Conservation (phyloP, 2,888 invertebrate genomes). For the Petrophora chlorosata region DNA sequence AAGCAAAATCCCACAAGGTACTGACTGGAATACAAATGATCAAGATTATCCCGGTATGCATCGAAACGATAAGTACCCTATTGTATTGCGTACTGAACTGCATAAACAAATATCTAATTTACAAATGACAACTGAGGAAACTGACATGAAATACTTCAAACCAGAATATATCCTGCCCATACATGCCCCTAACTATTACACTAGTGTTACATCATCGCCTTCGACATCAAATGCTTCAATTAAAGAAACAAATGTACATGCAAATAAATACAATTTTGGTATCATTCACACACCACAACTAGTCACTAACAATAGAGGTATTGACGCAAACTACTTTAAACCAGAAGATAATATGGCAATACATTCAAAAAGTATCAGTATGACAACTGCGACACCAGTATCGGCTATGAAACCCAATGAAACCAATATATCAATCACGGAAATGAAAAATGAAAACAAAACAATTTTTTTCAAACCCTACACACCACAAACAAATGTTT, state of each 20-base stretch:
- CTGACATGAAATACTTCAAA: conserved; percentile 14
- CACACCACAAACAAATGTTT: too few relatives aligned
- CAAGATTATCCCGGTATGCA: background rate
- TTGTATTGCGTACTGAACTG: background rate
- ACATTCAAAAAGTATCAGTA: too few relatives aligned
- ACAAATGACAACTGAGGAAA: background rate
- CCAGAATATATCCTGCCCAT: conserved; percentile 18
- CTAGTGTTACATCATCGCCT: too few relatives aligned
- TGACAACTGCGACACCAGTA: too few relatives aligned
- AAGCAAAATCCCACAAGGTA: conserved; percentile 6
- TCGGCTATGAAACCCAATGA: too few relatives aligned
- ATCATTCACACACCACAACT: background rate
- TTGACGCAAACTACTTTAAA: background rate
- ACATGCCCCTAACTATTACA: conserved; percentile 9
- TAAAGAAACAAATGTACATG: background rate
- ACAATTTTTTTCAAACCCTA: too few relatives aligned
- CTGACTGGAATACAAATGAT: background rate
- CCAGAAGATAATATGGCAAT: background rate
- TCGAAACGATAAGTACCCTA: background rate
- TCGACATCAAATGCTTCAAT: background rate
- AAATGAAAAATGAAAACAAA: too few relatives aligned
- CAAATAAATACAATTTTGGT: background rate
- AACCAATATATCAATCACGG: too few relatives aligned
- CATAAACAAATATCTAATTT: background rate
- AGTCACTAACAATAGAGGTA: background rate